Evolutionary conservation across 2,888 invertebrate genomes (phyloP), one percentile per base, ranked within the genome.

Genomic region (Eugnorisma glareosa): DNA sequence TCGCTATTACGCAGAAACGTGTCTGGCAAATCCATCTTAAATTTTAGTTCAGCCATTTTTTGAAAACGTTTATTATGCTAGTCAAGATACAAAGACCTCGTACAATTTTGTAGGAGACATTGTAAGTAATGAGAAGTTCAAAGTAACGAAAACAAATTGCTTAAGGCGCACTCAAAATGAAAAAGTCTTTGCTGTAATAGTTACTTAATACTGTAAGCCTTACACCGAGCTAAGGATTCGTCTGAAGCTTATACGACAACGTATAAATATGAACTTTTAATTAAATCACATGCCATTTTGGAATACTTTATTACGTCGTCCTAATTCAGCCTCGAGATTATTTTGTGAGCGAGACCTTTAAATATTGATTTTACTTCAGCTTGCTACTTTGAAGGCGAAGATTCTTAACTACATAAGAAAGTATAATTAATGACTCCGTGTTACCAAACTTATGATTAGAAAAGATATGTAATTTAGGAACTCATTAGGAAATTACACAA

Each of bases 71-170:
- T 84, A 73, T 68, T 73, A 70, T 77, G 43, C 59, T 72, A 72
- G 73, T 48, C 70, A 71, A 71, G 63, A 81, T 67, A 72, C 37
- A 73, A 80, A 45, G 31, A 54, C 51, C 31, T 84, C 69, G 45
- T 73, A 78, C 45, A 84, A 84, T 73, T 73, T 75, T 61, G 78
- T 74, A 45, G 63, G 67, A 79, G 85, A 85, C 79, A 79, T 86
- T 82, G 86, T 86, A 87, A 89, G 87, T 90, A 91, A 91, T 88
- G 88, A 89, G 85, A 87, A 84, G 81, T 91, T 89, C 85, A 89
- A 89, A 87, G 86, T 86, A 89, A 90, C 85, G 88, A 89, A 90
- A 90, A 91, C 86, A 90, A 91, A 92, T 91, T 91, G 89, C 89
- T 90, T 87, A 84, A 89, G 87, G 82, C 87, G 75, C 82, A 87